These are phyloP conservation scores for Pomacea canaliculata DNA, from an alignment of 2,888 invertebrate species.

Conservation along the genomic window DNA sequence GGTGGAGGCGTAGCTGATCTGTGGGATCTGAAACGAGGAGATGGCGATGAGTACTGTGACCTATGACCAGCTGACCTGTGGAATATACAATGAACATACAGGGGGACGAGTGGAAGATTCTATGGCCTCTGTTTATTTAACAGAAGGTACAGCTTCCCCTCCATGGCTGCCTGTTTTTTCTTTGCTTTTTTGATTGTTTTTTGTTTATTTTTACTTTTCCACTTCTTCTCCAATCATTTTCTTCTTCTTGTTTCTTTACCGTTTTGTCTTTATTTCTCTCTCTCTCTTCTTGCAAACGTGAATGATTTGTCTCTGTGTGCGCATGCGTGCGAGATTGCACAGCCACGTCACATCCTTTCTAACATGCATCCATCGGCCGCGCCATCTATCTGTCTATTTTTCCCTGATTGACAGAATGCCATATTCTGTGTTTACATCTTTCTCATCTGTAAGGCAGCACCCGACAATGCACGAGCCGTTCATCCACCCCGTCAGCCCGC, in stretches of 20 bases:
- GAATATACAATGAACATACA: neutral
- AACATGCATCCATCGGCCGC: no score
- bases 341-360: no score
- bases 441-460: no score
- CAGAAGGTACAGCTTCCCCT: no score
- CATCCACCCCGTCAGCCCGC: no score
- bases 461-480: no score
- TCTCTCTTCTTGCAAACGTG: neutral
- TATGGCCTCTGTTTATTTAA: neutral
- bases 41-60: neutral
- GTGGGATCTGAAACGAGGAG: constrained; percentile 76
- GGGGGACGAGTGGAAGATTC: neutral
- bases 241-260: neutral
- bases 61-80: neutral
- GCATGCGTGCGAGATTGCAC: no score
- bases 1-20: constrained; percentile 80
- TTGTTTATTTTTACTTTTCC: no score
- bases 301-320: constrained; percentile 6
- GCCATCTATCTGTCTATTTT: no score
- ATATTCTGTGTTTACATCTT: no score
- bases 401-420: no score
- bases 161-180: neutral
- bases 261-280: neutral
- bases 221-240: neutral
- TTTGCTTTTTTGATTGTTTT: neutral